Base-by-base conservation (phyloP, 2,888 invertebrate species). In the Tolmerus cingulatus region DNA sequence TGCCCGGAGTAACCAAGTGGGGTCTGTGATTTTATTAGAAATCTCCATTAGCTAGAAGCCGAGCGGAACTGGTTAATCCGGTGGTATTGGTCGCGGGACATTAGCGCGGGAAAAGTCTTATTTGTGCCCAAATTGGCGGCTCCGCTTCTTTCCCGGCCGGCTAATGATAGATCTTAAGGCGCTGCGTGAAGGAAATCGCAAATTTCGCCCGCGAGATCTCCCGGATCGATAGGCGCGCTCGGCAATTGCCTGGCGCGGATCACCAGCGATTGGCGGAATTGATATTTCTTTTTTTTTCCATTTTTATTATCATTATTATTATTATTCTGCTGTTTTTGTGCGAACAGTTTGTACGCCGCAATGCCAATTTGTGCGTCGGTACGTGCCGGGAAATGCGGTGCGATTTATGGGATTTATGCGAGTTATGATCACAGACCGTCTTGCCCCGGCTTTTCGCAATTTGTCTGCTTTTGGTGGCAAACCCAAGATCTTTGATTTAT, bases 41-140 rank as follows among this genome's bases (percentile, higher is more conserved):
- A 82, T 82, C 82, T 82, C 82, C 82, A 82, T 82, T 82, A 82
- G 82, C 34, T 82, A 57, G 82, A 66, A 82, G 82, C 82, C 19
- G 82, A 82, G 82, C 82, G 82, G 82, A 82, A 82, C 82, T 82
- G 82, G 82, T 82, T 82, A 82, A 82, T 82, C 82, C 82, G 37
- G 82, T 82, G 79, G 79, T 79, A 79, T 79, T 79, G 55, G 46
- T 55, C 46, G 40, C 79, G 51, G 51, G 79, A 51, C 51, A 79
- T 79, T 79, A 79, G 30, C 79, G 51, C 79, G 79, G 79, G 79
- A 79, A 79, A 46, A 79, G 79, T 30, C 79, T 79, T 79, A 79
- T 79, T 79, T 79, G 51, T 46, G 51, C 23, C 79, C 79, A 79
- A 79, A 79, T 79, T 79, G 51, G 46, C 82, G 82, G 40, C 57